Percentiles rank a stretch among this genome's conserved stretches.
Conservation (phyloP, 2,797 vertebrate species). For the Ptychadena robeensis region DNA sequence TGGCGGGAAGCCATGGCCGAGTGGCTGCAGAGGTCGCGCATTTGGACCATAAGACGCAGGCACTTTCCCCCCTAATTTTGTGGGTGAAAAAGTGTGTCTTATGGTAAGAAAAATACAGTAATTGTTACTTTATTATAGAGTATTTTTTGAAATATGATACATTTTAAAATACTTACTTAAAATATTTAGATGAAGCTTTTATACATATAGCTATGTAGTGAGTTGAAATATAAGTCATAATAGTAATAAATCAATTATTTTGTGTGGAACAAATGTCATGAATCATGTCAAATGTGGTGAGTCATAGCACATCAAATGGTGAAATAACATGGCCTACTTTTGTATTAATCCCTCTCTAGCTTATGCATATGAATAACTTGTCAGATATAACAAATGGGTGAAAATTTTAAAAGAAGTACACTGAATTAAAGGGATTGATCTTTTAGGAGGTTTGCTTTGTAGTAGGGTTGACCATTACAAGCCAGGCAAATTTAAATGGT, state of each 20-base stretch:
- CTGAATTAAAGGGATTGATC: constrained; percentile 19
- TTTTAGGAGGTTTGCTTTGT: background rate
- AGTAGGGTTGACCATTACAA: background rate
- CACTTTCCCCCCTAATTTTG: too few relatives aligned
- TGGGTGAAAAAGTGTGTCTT: too few relatives aligned
- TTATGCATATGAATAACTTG: constrained; percentile 39
- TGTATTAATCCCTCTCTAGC: constrained; percentile 29
- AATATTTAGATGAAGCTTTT: background rate
- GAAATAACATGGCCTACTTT: constrained; percentile 32
- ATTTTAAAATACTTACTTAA: background rate
- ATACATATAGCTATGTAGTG: background rate
- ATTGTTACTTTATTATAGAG: too few relatives aligned
- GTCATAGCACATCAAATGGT: constrained; percentile 39
- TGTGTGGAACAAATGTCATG: constrained; percentile 35
- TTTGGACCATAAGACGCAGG: too few relatives aligned
- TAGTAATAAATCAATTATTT: constrained; percentile 37
- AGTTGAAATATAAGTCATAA: background rate
- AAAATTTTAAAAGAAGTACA: constrained; percentile 39
- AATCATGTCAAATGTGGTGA: constrained; percentile 28
- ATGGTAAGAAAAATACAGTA: too few relatives aligned
- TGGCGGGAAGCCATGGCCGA: too few relatives aligned
- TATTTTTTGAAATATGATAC: too few relatives aligned
- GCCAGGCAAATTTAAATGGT: background rate
- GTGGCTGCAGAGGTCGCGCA: too few relatives aligned
- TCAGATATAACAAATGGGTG: constrained; percentile 33